phyloP scores from a whole-genome alignment of 2,113 vertebrate species.

The Scopus umbretta region DNA sequence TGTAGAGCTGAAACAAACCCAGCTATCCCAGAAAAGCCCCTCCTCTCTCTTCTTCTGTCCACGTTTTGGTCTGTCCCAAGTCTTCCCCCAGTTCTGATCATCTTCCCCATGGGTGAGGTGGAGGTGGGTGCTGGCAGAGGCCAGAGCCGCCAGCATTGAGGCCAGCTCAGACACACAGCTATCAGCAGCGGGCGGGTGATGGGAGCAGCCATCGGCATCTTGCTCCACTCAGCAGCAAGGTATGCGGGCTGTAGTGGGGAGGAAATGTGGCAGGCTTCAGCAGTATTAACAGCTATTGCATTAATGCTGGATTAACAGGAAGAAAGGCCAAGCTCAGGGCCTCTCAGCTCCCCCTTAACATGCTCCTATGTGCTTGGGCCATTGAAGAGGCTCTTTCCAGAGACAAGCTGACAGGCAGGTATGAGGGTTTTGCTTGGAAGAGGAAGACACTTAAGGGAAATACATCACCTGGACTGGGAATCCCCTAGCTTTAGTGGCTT shows the following conservation, averaged over 20 bases:
- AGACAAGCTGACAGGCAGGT: not conserved
- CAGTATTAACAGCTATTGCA: not conserved
- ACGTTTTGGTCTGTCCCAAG: not conserved
- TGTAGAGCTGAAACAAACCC: not conserved
- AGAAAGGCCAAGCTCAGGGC: not conserved
- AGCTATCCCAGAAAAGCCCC: not conserved
- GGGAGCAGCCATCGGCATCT: rapidly evolving
- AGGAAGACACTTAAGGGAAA: not conserved
- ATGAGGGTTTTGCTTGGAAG: not conserved
- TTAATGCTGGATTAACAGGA: not conserved
- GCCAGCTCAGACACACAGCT: not conserved
- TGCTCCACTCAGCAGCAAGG: not conserved
- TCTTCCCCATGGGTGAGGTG: rapidly evolving
- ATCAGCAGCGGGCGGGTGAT: not conserved
- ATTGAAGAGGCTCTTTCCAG: not conserved
- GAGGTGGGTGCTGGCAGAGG: not conserved
- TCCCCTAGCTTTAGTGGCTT: not conserved
- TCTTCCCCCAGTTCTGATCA: not conserved
- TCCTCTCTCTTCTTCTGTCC: not conserved
- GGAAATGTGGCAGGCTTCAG: not conserved
- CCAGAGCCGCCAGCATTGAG: not conserved
- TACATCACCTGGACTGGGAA: rapidly evolving
- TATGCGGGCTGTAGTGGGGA: not conserved
- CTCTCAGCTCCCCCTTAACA: not conserved
- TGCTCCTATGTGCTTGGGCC: not conserved